Base-by-base conservation (phyloP, 2,888 invertebrate species). In the Ochropacha duplaris region DNA sequence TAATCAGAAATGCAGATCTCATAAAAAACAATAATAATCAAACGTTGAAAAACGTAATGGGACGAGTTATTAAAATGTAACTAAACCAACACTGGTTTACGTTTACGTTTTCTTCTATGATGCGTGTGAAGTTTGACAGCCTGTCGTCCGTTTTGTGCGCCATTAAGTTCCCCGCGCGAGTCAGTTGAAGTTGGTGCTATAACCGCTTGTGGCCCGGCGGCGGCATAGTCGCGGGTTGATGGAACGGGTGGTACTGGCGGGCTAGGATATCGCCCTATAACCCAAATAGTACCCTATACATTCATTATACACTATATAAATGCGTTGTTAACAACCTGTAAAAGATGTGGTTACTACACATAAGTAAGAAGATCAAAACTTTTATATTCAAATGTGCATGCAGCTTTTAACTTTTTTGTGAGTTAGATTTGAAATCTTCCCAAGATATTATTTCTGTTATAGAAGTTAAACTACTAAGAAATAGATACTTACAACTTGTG, bases 231-330 rank as follows among this genome's bases (percentile, higher is more conserved):
- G 88, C 83, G 57, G 91, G 91, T 81, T 91, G 92, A 79, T 90
- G 91, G 77, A 83, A 88, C 75, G 92, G 91, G 71, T 92, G 91
- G 81, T 87, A 89, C 79, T 90, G 90, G 78, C 89, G 88, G 79
- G 87, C 87, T 80, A 90, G 76, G 75, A 90, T 85, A 79, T 91
- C 92, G 85, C 88, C 91, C 92, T 92, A 86, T 72, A 89, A 88
- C 84, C 87, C 87, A 87, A 84, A 85, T 79, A 75, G 81, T 88
- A 86, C 82, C 85, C 90, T 89, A 87, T 87, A 87, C 86, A 86
- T 85, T 86, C 81, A 81, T 87, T 85, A 84, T 75, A 84, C 72
- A 68, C 68, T 72, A 14, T 55, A 55, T 54, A n/a, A 12, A 51
- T 34, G 19, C 16, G 52, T 31, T 16, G 28, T 28, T 19, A 52